These are phyloP conservation scores for Naso thynnoides DNA, from an alignment of 2,797 vertebrate genomes.

Conservation along the genomic window DNA sequence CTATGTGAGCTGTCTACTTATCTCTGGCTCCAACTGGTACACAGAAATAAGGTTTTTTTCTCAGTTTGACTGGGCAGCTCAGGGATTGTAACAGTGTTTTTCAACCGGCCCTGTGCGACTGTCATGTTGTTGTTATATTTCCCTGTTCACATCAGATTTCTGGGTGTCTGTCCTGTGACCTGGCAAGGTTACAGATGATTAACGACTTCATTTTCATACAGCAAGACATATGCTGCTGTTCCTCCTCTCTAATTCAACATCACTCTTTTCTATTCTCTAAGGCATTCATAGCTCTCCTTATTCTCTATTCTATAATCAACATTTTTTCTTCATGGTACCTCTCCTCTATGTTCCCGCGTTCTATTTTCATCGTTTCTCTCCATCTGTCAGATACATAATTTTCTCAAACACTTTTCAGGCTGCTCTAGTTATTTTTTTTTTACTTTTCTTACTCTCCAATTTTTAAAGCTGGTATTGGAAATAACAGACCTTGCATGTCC, in stretches of 20 bases:
- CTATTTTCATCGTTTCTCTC: conserved; percentile 19
- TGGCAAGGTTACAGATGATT: conserved; percentile 64
- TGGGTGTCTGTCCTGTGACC: conserved; percentile 40
- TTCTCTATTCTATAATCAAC: conserved; percentile 27
- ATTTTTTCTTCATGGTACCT: conserved; percentile 9
- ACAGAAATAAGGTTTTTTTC: conserved; percentile 39
- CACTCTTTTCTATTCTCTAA: conserved; percentile 18
- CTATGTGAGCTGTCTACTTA: conserved; percentile 53
- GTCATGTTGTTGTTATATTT: conserved; percentile 29
- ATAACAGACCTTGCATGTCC: conserved; percentile 9
- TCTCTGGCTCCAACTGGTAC: conserved; percentile 48
- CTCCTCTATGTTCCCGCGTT: neutral
- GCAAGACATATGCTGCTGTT: conserved; percentile 38
- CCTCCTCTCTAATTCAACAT: conserved; percentile 35
- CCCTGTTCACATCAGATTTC: conserved; percentile 48
- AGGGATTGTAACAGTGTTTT: conserved; percentile 29
- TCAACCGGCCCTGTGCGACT: neutral
- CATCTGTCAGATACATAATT: conserved; percentile 1
- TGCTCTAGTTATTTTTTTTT: neutral
- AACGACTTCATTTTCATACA: conserved; percentile 43
- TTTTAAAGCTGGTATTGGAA: conserved; percentile 2
- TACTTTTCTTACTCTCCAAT: neutral
- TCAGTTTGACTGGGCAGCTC: conserved; percentile 20
- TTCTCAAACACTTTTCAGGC: neutral
- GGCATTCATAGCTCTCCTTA: conserved; percentile 8